Conservation (phyloP, 2,797 vertebrate genomes). For the Urosaurus nigricauda region DNA sequence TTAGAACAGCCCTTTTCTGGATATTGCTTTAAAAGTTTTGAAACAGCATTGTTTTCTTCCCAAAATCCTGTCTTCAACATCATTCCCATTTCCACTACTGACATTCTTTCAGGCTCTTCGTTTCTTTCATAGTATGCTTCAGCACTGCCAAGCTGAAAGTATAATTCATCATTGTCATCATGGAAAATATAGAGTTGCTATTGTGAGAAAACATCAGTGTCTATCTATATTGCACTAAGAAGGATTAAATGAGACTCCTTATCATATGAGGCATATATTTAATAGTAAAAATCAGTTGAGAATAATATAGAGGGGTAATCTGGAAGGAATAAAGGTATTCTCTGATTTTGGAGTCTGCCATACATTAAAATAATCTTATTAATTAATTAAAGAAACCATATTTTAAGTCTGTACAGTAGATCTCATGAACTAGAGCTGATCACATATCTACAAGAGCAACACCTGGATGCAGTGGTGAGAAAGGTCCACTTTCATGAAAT, state of each 20-base stretch:
- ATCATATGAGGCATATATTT: neutral
- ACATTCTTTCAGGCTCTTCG: conserved; percentile 7
- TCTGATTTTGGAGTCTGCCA: conserved; percentile 8
- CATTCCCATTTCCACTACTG: neutral
- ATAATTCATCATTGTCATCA: neutral
- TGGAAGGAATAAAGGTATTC: conserved; percentile 18
- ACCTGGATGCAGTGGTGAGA: neutral
- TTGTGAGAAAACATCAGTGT: neutral
- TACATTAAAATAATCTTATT: no score
- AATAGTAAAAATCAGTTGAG: neutral
- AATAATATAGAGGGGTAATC: neutral
- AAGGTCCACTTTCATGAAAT: neutral
- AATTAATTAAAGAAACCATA: neutral
- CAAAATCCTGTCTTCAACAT: neutral
- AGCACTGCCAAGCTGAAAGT: conserved; percentile 3
- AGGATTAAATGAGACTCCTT: conserved; percentile 31
- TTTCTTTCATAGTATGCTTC: neutral
- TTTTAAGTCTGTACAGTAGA: neutral
- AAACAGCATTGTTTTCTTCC: neutral
- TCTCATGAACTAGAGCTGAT: neutral
- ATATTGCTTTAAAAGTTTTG: neutral
- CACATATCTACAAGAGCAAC: neutral
- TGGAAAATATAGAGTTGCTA: neutral
- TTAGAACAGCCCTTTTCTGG: neutral
- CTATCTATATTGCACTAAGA: neutral